phyloP scores from a whole-genome alignment of 2,113 vertebrate species.

The Pan paniscus region DNA sequence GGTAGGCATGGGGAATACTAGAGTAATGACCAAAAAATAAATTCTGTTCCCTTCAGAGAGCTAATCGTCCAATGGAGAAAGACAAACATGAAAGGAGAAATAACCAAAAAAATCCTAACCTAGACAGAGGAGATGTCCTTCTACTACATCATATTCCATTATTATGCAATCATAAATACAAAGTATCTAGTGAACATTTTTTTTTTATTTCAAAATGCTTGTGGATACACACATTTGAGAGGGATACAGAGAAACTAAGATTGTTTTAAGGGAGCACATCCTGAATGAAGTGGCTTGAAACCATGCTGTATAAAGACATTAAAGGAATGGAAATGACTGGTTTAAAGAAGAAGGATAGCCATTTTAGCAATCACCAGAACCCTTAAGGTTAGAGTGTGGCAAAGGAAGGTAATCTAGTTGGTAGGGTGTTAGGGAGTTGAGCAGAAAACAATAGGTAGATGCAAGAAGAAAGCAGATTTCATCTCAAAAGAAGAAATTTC shows the following conservation, averaged over 20 bases:
- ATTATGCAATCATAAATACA: background rate
- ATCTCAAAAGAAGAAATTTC: background rate
- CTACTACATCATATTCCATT: background rate
- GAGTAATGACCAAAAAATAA: background rate
- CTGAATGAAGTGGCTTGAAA: background rate
- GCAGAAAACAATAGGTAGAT: background rate
- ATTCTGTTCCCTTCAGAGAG: background rate
- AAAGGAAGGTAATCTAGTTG: background rate
- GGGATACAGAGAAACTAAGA: background rate
- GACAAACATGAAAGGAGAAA: background rate
- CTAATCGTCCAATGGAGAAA: background rate
- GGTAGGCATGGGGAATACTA: background rate
- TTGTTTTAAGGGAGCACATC: background rate
- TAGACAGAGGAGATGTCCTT: background rate
- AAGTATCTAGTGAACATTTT: background rate
- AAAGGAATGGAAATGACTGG: background rate
- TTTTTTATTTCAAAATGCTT: background rate
- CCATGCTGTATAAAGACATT: background rate
- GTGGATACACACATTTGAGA: background rate
- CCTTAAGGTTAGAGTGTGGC: background rate
- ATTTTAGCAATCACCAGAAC: background rate
- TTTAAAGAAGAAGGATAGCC: background rate
- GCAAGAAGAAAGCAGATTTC: background rate
- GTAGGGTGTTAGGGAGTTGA: background rate
- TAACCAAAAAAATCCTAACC: background rate